Evolutionary conservation across 2,797 vertebrate genomes (phyloP).

Genomic region (Malurus leucopterus): DNA sequence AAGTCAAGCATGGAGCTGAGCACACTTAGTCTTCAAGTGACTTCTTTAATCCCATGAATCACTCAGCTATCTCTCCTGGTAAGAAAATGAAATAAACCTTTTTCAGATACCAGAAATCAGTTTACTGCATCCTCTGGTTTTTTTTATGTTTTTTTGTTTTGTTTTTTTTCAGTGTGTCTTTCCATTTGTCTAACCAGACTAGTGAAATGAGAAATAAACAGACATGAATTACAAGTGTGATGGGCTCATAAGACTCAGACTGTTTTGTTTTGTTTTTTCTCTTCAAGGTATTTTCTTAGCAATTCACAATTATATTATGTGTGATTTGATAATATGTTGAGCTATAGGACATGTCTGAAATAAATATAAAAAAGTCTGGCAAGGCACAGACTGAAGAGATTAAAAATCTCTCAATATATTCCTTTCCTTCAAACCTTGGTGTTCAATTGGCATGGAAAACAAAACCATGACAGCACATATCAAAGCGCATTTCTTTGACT

Average conservation of each 20-base stretch:
- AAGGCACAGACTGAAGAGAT: neutral
- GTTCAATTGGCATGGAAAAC: neutral
- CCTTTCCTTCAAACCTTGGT: neutral
- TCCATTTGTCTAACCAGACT: neutral
- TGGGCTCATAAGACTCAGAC: neutral
- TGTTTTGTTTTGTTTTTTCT: neutral
- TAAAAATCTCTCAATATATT: neutral
- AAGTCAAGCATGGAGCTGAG: neutral
- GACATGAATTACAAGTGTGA: neutral
- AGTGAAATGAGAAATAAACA: neutral
- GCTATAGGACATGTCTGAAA: neutral
- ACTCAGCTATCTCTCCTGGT: neutral
- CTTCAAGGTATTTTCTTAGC: neutral
- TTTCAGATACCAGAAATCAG: neutral
- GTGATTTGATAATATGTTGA: neutral
- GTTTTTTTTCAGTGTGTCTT: neutral
- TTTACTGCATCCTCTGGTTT: neutral
- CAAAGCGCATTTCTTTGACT: neutral
- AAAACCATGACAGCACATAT: neutral
- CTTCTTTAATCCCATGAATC: neutral
- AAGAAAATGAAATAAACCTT: neutral
- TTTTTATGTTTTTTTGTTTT: neutral
- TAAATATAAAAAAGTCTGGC: neutral
- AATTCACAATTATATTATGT: neutral
- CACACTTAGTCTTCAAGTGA: neutral